Base-by-base conservation (phyloP, 2,113 vertebrate species). In the Bufo bufo region DNA sequence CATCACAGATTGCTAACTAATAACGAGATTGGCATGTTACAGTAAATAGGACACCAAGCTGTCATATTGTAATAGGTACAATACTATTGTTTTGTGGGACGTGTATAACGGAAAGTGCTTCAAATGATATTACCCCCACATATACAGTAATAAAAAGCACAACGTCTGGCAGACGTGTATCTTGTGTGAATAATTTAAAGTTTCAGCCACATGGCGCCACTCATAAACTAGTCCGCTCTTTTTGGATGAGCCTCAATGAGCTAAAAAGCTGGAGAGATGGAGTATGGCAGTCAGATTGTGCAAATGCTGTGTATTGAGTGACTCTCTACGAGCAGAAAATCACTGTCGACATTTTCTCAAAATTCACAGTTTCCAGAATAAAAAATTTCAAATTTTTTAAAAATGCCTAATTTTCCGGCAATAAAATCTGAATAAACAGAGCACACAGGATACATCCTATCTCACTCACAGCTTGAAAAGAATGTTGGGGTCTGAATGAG, bases 1-100 rank as follows among this genome's bases (percentile, higher is more conserved):
- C 91, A 92, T 93, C 91, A 93, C 94, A 91, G 91, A 82, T 92
- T 91, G 90, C 91, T 93, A 89, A 90, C 90, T 69, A 90, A 91
- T 91, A 92, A 90, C 43, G 65, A 49, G 71, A 85, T 81, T 91
- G 86, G 91, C 86, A 89, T 23, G 0, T 52, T 4, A 88, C 74
- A 65, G 74, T 84, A 84, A 87, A 90, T 90, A 93, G 92, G 91
- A 89, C 91, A 89, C 85, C 14, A 59, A 0, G 54, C 65, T 59
- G 90, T 90, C n/a, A 83, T 85, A 19, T 83, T 88, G 90, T 0
- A 69, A 92, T 90, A 71, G 72, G 7, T 2, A 2, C 7, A 23
- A 20, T 4, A 3, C 87, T 80, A 45, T 58, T 75, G 47, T 75
- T 56, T 74, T 58, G 49, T 52, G 65, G 63, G 63, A 83, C 12